These are phyloP conservation scores for Lamprotornis superbus DNA, from an alignment of 2,113 vertebrate genomes.

Conservation along the genomic window DNA sequence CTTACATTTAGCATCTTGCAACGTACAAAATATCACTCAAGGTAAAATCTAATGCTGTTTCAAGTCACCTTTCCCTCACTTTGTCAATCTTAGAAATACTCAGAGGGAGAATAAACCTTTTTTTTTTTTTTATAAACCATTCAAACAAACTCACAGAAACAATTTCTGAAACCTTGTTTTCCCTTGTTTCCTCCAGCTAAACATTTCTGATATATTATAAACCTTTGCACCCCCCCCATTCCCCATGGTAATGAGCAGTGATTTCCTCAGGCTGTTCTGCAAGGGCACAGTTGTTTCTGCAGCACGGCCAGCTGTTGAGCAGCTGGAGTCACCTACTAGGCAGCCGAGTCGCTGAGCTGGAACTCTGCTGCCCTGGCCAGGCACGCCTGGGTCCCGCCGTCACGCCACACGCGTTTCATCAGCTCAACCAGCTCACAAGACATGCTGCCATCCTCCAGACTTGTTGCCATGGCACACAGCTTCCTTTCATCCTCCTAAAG, in stretches of 20 bases:
- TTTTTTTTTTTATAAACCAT: no score
- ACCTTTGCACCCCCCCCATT: neutral
- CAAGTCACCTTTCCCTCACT: neutral
- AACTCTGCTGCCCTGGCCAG: slow-evolving; percentile 71
- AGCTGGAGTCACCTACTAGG: slow-evolving; percentile 72
- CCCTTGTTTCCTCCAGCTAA: neutral
- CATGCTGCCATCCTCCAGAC: slow-evolving; percentile 64
- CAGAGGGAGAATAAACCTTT: neutral
- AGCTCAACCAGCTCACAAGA: slow-evolving; percentile 45
- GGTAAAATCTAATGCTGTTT: neutral
- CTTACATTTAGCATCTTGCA: neutral
- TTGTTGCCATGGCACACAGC: slow-evolving; percentile 49
- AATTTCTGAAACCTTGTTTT: neutral
- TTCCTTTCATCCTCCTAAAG: slow-evolving; percentile 70
- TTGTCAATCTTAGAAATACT: neutral
- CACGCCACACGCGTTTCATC: slow-evolving; percentile 65
- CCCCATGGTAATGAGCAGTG: neutral
- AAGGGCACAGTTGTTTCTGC: accelerated
- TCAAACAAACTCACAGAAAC: neutral
- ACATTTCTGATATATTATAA: neutral
- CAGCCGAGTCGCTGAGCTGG: slow-evolving; percentile 75
- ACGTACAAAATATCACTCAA: neutral
- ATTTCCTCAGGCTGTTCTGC: accelerated
- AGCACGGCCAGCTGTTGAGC: neutral
- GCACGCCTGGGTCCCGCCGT: slow-evolving; percentile 66